These are phyloP conservation scores for Trachops cirrhosus DNA, from an alignment of 2,797 vertebrate genomes.

Conservation along the genomic window DNA sequence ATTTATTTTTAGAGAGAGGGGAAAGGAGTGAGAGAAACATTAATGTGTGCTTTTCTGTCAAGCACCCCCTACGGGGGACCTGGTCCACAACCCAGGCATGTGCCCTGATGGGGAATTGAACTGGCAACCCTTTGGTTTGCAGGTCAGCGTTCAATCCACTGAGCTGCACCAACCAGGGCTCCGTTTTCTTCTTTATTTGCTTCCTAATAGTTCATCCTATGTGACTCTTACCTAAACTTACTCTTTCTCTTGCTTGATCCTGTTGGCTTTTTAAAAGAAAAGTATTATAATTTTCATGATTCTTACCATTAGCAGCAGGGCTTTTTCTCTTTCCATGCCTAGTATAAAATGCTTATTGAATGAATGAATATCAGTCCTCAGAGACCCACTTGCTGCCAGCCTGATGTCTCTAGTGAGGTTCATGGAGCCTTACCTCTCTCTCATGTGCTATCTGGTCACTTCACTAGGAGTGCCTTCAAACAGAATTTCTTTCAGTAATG, in stretches of 20 bases:
- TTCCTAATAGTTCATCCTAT: background rate
- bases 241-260: background rate
- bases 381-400: background rate
- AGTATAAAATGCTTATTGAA: background rate
- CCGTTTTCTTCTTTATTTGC: background rate
- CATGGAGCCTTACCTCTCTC: background rate
- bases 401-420: background rate
- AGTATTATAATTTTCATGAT: background rate
- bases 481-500: background rate
- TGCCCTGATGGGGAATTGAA: too few species aligned
- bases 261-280: background rate
- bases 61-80: too few species aligned
- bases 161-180: background rate
- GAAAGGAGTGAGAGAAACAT: too few species aligned
- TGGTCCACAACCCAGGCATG: too few species aligned
- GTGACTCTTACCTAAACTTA: background rate
- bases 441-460: background rate
- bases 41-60: too few species aligned
- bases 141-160: too few species aligned
- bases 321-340: background rate
- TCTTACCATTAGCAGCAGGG: background rate
- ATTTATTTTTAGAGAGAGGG: too few species aligned
- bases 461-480: background rate
- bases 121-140: too few species aligned
- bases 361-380: background rate